Percentiles rank a stretch among this genome's conserved stretches.
Conservation (phyloP, 2,113 vertebrate species). For the Brachirus orientalis region DNA sequence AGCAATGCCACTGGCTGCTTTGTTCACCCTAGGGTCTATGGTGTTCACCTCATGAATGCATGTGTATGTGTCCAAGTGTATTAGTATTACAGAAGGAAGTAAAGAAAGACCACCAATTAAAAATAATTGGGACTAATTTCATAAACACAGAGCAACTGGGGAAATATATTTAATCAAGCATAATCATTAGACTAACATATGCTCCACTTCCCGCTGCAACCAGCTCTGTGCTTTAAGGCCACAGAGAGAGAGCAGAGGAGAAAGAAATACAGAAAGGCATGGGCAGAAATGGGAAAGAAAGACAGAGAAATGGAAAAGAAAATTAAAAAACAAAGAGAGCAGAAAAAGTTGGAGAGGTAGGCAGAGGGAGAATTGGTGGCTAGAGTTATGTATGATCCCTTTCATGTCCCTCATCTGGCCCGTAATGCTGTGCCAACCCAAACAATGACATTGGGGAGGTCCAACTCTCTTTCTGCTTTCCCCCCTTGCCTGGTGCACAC, state of each 20-base stretch:
- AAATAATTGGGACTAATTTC: constrained; percentile 80
- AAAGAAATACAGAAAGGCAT: neutral
- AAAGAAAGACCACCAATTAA: constrained; percentile 73
- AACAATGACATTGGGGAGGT: constrained; percentile 70
- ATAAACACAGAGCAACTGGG: constrained; percentile 64
- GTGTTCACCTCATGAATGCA: constrained; percentile 21
- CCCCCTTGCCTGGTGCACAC: constrained; percentile 49
- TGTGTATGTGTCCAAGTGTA: constrained; percentile 36
- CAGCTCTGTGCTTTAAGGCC: constrained; percentile 45
- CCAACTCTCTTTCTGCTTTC: constrained; percentile 48
- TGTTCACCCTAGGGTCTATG: constrained; percentile 22
- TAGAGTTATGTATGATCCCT: constrained; percentile 61
- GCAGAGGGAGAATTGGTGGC: constrained; percentile 59
- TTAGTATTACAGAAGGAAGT: constrained; percentile 58
- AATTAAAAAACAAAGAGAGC: constrained; percentile 38
- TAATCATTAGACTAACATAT: constrained; percentile 62
- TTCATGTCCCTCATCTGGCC: constrained; percentile 72
- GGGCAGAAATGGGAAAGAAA: constrained; percentile 4
- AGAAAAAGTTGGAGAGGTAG: constrained; percentile 47
- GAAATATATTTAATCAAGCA: constrained; percentile 73
- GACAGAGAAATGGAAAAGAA: constrained; percentile 38
- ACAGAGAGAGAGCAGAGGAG: constrained; percentile 3
- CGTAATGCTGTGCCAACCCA: constrained; percentile 71
- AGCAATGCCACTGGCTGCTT: constrained; percentile 51
- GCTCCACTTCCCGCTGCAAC: constrained; percentile 54